These are phyloP conservation scores for Drosophila paramelanica DNA, from an alignment of 2,888 invertebrate species.

Conservation along the genomic window DNA sequence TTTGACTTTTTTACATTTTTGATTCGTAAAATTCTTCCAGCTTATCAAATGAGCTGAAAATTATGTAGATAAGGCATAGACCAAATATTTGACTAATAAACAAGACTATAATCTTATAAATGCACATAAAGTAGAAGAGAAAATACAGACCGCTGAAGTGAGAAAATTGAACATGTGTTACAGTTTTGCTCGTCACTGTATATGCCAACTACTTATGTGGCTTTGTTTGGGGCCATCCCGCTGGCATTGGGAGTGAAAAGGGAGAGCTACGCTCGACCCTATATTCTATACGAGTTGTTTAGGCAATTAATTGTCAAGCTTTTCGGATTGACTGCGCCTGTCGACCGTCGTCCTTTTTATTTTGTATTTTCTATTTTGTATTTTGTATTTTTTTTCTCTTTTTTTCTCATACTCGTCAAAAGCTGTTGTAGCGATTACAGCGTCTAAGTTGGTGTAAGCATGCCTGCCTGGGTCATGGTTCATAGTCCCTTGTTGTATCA, in stretches of 20 bases:
- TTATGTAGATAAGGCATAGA: too few relatives aligned
- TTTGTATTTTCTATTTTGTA: neutral
- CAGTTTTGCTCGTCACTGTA: too few relatives aligned
- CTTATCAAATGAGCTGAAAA: too few relatives aligned
- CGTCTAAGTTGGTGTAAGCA: slow-evolving; percentile 52
- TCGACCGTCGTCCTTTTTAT: slow-evolving; percentile 15
- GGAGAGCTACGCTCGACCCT: slow-evolving; percentile 1
- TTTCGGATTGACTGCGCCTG: slow-evolving; percentile 51
- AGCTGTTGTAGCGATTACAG: slow-evolving; percentile 55
- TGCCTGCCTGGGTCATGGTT: slow-evolving; percentile 38
- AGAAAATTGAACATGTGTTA: too few relatives aligned
- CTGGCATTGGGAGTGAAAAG: neutral
- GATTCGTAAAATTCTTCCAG: too few relatives aligned
- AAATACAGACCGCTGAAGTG: too few relatives aligned
- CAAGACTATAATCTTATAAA: too few relatives aligned
- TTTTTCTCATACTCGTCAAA: slow-evolving; percentile 22
- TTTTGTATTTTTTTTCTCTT: neutral
- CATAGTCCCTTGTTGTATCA: slow-evolving; percentile 40
- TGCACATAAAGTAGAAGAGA: too few relatives aligned
- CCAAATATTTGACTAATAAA: too few relatives aligned
- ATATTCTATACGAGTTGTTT: slow-evolving; percentile 43
- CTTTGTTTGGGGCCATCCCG: slow-evolving; percentile 29
- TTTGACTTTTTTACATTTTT: too few relatives aligned
- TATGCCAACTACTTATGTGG: slow-evolving; percentile 68
- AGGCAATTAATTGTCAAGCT: slow-evolving; percentile 67